These are phyloP conservation scores for Clarias macrocephalus DNA, from an alignment of 2,113 vertebrate genomes.

Conservation along the genomic window DNA sequence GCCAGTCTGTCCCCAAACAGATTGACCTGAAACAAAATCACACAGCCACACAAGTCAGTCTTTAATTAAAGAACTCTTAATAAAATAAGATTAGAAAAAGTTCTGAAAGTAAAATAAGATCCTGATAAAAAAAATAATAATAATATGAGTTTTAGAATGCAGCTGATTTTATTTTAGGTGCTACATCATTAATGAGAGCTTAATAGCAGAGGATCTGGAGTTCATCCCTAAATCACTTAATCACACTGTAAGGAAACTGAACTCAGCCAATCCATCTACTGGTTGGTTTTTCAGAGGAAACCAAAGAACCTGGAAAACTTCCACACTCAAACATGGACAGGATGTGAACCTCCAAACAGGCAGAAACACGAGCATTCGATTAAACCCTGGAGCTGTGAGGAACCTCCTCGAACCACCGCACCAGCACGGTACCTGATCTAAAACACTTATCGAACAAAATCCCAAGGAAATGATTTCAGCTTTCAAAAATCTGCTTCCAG, in stretches of 20 bases:
- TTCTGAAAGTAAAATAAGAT: too few species aligned
- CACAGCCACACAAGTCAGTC: neutral
- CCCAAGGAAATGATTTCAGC: neutral
- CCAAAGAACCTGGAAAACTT: neutral
- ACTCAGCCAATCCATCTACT: neutral
- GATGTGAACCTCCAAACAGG: neutral
- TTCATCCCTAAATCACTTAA: neutral
- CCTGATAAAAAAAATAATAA: too few species aligned
- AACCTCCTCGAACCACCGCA: neutral
- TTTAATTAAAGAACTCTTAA: neutral
- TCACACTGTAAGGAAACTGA: neutral
- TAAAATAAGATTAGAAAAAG: too few species aligned
- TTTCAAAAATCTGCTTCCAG: neutral
- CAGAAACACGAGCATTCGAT: neutral
- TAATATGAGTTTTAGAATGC: neutral
- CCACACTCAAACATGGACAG: neutral
- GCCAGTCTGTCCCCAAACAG: conserved; percentile 53
- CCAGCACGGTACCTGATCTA: too few species aligned
- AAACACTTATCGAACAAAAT: neutral
- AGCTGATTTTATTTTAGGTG: neutral
- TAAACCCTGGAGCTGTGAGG: neutral
- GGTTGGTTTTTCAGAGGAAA: neutral
- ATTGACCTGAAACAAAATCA: conserved; percentile 42
- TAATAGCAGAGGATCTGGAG: neutral
- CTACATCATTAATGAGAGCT: neutral